Evolutionary conservation across 2,797 vertebrate species (phyloP).

Genomic region (Myoxocephalus aenaeus): DNA sequence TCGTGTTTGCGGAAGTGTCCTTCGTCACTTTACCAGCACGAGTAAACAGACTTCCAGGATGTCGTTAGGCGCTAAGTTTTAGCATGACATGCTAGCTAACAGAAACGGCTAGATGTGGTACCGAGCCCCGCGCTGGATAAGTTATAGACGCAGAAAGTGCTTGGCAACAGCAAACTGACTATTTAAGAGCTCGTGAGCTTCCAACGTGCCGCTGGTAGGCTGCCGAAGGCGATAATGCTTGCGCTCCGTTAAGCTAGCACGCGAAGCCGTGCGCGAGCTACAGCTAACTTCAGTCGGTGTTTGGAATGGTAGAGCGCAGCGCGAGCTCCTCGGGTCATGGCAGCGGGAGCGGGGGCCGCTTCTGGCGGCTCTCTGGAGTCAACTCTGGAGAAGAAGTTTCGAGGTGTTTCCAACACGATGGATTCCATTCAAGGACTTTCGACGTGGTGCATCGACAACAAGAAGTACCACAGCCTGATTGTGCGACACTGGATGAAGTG

Average conservation of each 20-base stretch:
- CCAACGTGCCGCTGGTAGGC: conserved; percentile 1
- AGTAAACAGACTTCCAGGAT: conserved; percentile 63
- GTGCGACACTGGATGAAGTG: conserved; percentile 95
- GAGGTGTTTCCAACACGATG: conserved; percentile 92
- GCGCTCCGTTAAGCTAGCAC: conserved; percentile 54
- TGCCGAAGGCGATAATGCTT: conserved; percentile 3
- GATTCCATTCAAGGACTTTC: conserved; percentile 96
- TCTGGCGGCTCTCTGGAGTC: conserved; percentile 87
- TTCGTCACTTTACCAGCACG: conserved; percentile 33
- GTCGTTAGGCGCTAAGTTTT: conserved; percentile 49
- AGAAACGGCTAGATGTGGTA: neutral
- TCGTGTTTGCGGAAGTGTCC: conserved; percentile 59
- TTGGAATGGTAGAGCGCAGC: conserved; percentile 61
- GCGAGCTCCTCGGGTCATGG: conserved; percentile 79
- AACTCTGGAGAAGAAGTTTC: conserved; percentile 89
- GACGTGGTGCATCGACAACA: conserved; percentile 96
- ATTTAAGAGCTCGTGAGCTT: neutral
- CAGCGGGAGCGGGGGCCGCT: conserved; percentile 81
- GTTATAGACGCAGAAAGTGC: neutral
- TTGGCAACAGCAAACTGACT: neutral
- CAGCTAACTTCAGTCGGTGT: conserved; percentile 29
- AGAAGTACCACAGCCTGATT: conserved; percentile 92
- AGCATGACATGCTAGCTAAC: conserved; percentile 41
- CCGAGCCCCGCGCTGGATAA: neutral
- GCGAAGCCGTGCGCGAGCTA: conserved; percentile 67